Percentiles rank a stretch among this genome's conserved stretches.
phyloP scores from a whole-genome alignment of 2,888 invertebrate species.

The Mechanitis messenoides region DNA sequence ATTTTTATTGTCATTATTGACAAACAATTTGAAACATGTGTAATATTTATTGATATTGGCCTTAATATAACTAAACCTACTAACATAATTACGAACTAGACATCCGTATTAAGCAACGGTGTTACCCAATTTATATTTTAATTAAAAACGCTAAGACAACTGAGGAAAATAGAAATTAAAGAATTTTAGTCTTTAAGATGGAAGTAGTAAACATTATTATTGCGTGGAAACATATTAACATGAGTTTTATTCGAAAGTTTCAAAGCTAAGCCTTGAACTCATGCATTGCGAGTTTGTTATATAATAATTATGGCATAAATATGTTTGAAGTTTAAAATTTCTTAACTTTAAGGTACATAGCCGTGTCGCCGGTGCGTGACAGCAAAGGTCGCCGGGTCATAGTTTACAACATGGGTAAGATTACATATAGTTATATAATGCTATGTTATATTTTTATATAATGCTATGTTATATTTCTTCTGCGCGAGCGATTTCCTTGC shows the following conservation, averaged over 20 bases:
- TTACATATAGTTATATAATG: constrained; percentile 28
- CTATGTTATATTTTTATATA: background rate
- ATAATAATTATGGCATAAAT: constrained; percentile 43
- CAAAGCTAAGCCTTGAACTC: constrained; percentile 44
- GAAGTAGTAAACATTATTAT: constrained; percentile 8
- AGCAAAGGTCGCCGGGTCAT: constrained; percentile 83
- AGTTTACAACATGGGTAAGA: constrained; percentile 78
- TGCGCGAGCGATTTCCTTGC: constrained; percentile 18
- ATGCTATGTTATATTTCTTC: constrained; percentile 11
- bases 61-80: constrained; percentile 35
- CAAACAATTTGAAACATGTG: background rate
- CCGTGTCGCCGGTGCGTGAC: constrained; percentile 85
- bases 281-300: constrained; percentile 34
- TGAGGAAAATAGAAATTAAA: background rate
- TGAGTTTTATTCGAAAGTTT: constrained; percentile 38
- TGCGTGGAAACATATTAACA: constrained; percentile 13
- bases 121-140: constrained; percentile 29
- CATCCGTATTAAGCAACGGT: constrained; percentile 32
- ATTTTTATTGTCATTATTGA: background rate
- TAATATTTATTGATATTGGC: constrained; percentile 20
- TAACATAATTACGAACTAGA: constrained; percentile 40
- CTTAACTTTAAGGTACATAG: constrained; percentile 78
- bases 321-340: constrained; percentile 28
- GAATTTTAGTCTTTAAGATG: constrained; percentile 13
- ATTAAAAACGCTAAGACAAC: constrained; percentile 13